These are phyloP conservation scores for Coregonus ussuriensis DNA, from an alignment of 2,797 vertebrate species.

Conservation along the genomic window DNA sequence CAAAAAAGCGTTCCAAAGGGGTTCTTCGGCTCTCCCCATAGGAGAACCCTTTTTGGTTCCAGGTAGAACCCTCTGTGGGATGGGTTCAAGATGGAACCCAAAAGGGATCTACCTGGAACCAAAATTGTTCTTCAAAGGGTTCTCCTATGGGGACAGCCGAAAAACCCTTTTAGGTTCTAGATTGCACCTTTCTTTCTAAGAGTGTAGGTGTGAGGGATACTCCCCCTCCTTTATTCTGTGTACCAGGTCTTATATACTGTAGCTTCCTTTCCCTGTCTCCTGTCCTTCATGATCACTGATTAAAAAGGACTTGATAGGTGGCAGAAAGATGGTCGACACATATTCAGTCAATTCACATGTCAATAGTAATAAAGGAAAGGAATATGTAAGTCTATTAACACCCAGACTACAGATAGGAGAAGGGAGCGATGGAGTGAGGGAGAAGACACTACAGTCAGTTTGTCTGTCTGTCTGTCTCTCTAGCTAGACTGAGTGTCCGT, in stretches of 20 bases:
- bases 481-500: constrained; percentile 24
- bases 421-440: constrained; percentile 29
- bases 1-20: too few relatives aligned
- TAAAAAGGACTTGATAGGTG: constrained; percentile 45
- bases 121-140: constrained; percentile 28
- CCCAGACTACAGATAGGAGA: constrained; percentile 48
- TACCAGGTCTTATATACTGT: constrained; percentile 15
- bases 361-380: constrained; percentile 55
- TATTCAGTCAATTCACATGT: constrained; percentile 49
- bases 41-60: background rate
- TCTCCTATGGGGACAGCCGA: constrained; percentile 14
- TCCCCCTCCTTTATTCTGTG: constrained; percentile 1
- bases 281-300: constrained; percentile 42
- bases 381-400: too few relatives aligned
- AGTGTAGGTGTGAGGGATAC: constrained; percentile 26
- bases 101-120: constrained; percentile 22
- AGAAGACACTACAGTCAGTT: constrained; percentile 23
- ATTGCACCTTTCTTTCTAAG: too few relatives aligned
- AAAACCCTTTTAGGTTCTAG: too few relatives aligned
- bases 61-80: background rate
- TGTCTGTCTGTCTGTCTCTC: constrained; percentile 39
- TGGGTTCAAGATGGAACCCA: background rate
- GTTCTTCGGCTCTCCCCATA: constrained; percentile 35
- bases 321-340: constrained; percentile 49
- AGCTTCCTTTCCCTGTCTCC: constrained; percentile 30